A percentile compares a stretch with the other conserved stretches of the same genome.
These are phyloP conservation scores for Ictidomys tridecemlineatus DNA, from an alignment of 2,113 vertebrate genomes.

Conservation along the genomic window DNA sequence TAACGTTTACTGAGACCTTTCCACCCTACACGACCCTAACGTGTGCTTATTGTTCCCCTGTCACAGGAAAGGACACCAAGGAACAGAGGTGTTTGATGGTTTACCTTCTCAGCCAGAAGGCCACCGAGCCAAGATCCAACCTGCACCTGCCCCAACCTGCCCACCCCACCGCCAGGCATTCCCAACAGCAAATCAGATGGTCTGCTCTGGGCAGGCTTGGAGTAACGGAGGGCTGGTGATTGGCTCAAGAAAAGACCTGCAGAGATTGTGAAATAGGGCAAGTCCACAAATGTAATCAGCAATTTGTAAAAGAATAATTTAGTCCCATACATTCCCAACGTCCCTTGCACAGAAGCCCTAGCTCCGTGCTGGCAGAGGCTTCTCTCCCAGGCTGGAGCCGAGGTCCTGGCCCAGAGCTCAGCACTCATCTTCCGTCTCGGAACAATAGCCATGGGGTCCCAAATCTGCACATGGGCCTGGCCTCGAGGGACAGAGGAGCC, in stretches of 20 bases:
- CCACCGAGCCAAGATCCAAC: rapidly evolving
- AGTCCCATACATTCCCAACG: rapidly evolving
- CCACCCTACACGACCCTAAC: neutral
- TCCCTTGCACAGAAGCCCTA: rapidly evolving
- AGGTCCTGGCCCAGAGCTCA: neutral
- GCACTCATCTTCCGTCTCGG: neutral
- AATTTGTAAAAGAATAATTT: rapidly evolving
- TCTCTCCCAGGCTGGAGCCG: neutral
- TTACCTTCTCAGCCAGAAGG: neutral
- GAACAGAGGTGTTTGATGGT: rapidly evolving
- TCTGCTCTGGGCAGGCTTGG: rapidly evolving
- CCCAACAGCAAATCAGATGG: rapidly evolving
- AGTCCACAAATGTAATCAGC: rapidly evolving
- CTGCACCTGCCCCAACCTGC: rapidly evolving
- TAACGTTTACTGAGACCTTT: neutral
- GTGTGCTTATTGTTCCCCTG: rapidly evolving
- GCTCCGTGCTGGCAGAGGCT: rapidly evolving
- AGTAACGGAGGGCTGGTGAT: rapidly evolving
- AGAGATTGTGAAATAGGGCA: neutral
- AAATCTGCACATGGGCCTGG: rapidly evolving
- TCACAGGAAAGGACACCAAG: neutral
- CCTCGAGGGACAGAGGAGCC: no score
- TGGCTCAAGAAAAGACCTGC: neutral
- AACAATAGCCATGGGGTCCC: rapidly evolving
- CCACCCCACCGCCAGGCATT: rapidly evolving